These are phyloP conservation scores for Planococcus citri DNA, from an alignment of 1,140 invertebrate genomes.

Conservation along the genomic window DNA sequence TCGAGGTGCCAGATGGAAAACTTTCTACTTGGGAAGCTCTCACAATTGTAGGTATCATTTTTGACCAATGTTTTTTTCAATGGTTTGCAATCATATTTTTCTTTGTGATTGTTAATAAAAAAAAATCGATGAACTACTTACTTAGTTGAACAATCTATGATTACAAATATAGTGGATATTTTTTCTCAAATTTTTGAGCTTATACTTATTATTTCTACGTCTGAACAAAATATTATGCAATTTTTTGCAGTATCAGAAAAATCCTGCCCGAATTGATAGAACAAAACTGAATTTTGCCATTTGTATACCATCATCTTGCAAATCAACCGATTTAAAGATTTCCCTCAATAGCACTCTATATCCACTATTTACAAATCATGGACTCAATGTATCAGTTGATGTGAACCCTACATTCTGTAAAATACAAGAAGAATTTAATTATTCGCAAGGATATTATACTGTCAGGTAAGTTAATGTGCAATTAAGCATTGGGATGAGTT, in stretches of 20 bases:
- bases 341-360: neutral
- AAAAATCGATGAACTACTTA: no score
- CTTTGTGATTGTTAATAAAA: no score
- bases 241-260: neutral
- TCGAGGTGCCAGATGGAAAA: neutral
- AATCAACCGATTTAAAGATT: neutral
- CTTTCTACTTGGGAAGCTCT: neutral
- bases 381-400: neutral
- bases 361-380: neutral
- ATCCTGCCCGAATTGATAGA: neutral
- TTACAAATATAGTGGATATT: no score
- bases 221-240: neutral
- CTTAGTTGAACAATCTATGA: no score
- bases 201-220: neutral
- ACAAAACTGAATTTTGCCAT: neutral
- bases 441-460: constrained; percentile 5
- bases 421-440: neutral
- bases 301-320: neutral
- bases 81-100: no score
- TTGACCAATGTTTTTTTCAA: no score
- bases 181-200: no score
- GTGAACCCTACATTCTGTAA: neutral
- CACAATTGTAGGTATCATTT: neutral
- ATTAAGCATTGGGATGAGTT: no score
- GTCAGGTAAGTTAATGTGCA: neutral